These are phyloP conservation scores for Otocyon megalotis DNA, from an alignment of 2,113 vertebrate species.

Conservation along the genomic window DNA sequence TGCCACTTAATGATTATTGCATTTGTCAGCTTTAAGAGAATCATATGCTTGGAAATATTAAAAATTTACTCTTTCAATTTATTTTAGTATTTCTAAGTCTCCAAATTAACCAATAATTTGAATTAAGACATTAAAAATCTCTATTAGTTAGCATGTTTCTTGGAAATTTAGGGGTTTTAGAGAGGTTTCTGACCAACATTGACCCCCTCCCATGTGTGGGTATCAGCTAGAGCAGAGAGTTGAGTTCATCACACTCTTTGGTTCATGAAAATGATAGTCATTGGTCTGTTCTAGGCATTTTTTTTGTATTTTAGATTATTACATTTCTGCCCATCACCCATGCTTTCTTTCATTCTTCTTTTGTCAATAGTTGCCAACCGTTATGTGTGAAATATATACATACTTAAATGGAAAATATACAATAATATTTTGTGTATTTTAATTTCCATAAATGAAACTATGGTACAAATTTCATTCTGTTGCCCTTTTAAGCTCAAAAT, in stretches of 20 bases:
- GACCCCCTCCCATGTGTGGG: background rate
- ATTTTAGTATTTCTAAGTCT: background rate
- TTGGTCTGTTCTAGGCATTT: background rate
- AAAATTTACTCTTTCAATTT: background rate
- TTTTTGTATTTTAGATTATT: background rate
- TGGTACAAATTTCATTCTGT: background rate
- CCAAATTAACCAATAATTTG: background rate
- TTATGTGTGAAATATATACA: background rate
- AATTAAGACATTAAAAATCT: background rate
- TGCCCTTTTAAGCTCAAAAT: background rate
- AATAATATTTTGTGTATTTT: background rate
- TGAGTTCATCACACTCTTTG: background rate
- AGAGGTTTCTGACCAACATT: background rate
- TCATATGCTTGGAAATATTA: background rate
- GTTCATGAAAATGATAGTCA: background rate
- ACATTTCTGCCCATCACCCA: background rate
- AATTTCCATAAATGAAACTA: background rate
- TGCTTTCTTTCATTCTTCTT: background rate
- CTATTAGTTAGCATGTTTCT: background rate
- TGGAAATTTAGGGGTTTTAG: background rate
- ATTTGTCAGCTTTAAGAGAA: background rate
- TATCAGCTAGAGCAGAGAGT: background rate
- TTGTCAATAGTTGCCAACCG: background rate
- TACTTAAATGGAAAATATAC: background rate
- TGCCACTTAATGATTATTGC: background rate